Conservation (phyloP, 2,797 vertebrate species). For the Telmatherina bonti region DNA sequence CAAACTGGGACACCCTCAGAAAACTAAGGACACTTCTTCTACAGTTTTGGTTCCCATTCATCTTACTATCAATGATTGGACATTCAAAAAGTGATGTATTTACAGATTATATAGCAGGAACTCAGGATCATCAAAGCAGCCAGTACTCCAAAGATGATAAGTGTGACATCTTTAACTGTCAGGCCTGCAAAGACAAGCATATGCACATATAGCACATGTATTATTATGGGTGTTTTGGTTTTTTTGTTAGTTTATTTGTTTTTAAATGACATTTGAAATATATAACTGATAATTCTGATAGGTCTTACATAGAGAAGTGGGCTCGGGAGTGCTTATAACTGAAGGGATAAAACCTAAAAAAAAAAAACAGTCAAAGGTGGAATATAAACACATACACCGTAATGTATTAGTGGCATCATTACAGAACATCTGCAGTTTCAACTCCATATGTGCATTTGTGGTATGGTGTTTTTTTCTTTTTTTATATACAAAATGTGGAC, state of each 20-base stretch:
- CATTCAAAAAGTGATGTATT: slow-evolving; percentile 35
- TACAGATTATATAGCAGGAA: slow-evolving; percentile 67
- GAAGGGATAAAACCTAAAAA: neutral
- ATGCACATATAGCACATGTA: slow-evolving; percentile 4
- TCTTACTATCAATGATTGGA: neutral
- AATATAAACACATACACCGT: neutral
- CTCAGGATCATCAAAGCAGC: slow-evolving; percentile 37
- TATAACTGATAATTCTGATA: neutral
- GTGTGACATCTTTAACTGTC: fast-evolving
- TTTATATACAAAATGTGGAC: too few relatives aligned
- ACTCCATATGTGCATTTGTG: neutral
- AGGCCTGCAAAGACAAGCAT: slow-evolving; percentile 7
- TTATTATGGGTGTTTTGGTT: neutral
- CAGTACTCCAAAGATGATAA: slow-evolving; percentile 30
- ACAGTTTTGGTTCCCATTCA: too few relatives aligned
- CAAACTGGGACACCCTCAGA: too few relatives aligned
- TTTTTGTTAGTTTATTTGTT: too few relatives aligned
- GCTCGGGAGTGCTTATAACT: fast-evolving
- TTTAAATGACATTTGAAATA: neutral
- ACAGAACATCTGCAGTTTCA: neutral
- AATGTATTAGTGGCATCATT: neutral
- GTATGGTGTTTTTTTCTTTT: neutral
- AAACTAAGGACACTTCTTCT: too few relatives aligned
- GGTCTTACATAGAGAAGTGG: neutral
- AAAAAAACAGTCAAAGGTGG: neutral